Evolutionary conservation across 2,797 vertebrate genomes (phyloP).

Genomic region (Malacoraja senta): DNA sequence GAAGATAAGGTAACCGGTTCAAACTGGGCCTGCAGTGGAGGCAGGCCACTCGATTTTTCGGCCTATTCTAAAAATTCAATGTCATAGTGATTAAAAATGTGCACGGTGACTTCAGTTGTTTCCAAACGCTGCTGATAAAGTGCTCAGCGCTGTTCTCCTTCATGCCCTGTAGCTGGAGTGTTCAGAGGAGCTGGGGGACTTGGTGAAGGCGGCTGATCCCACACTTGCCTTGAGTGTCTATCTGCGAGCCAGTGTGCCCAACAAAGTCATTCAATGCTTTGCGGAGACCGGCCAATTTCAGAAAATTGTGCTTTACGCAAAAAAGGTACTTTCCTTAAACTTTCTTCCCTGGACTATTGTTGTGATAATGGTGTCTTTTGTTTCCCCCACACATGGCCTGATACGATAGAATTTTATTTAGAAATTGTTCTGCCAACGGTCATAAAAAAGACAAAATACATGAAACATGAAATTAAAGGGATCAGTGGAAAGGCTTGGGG

Average conservation of each 20-base stretch:
- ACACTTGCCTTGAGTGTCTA: slow-evolving; percentile 84
- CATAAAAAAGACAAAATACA: too few relatives aligned
- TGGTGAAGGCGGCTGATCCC: slow-evolving; percentile 77
- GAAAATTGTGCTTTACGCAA: slow-evolving; percentile 87
- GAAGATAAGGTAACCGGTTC: slow-evolving; percentile 75
- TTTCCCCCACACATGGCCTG: too few relatives aligned
- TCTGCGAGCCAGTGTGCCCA: slow-evolving; percentile 81
- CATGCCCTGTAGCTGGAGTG: slow-evolving; percentile 72
- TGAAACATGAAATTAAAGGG: too few relatives aligned
- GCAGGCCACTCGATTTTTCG: too few relatives aligned
- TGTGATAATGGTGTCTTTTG: not conserved
- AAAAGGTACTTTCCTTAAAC: slow-evolving; percentile 67
- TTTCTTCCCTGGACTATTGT: not conserved
- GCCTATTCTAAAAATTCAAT: not conserved
- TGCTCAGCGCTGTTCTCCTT: slow-evolving; percentile 14
- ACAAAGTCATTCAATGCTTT: slow-evolving; percentile 91
- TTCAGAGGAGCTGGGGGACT: slow-evolving; percentile 83
- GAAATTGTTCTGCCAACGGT: too few relatives aligned
- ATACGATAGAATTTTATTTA: too few relatives aligned
- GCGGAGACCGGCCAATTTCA: slow-evolving; percentile 89
- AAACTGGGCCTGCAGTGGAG: not conserved
- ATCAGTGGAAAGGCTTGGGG: too few relatives aligned
- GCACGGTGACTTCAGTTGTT: not conserved
- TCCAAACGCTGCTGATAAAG: not conserved
- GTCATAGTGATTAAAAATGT: too few relatives aligned